Evolutionary conservation across 2,888 invertebrate species (phyloP).

Genomic region (Sicus ferrugineus): DNA sequence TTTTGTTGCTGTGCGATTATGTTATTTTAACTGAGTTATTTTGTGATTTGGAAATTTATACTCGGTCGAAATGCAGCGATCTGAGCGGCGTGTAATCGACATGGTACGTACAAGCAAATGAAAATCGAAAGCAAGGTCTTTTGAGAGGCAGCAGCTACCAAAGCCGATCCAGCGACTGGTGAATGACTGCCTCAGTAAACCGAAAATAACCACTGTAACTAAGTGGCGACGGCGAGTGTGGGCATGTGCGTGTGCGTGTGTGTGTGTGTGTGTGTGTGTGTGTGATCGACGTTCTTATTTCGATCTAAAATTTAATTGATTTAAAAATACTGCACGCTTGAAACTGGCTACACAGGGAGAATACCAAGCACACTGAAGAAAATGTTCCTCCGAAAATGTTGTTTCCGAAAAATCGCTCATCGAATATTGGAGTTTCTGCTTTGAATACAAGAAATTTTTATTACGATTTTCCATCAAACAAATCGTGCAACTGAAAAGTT

Average conservation of each 20-base stretch:
- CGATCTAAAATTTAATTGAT: slow-evolving; percentile 5
- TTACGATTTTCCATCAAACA: too few relatives aligned
- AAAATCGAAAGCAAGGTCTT: slow-evolving; percentile 42
- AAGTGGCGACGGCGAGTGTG: slow-evolving; percentile 1
- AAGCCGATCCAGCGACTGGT: slow-evolving; percentile 13
- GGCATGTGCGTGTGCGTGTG: slow-evolving; percentile 19
- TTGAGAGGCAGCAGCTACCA: slow-evolving; percentile 21
- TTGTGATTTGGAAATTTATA: slow-evolving; percentile 29
- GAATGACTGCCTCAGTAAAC: slow-evolving; percentile 26
- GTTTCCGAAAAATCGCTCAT: background rate
- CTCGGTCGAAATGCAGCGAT: slow-evolving; percentile 24
- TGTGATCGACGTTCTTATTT: slow-evolving; percentile 7
- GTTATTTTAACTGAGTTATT: slow-evolving; percentile 25
- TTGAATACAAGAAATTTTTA: too few relatives aligned
- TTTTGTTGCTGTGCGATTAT: slow-evolving; percentile 24
- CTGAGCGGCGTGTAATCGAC: slow-evolving; percentile 13
- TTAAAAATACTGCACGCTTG: background rate
- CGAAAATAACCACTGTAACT: background rate
- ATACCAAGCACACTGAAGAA: background rate
- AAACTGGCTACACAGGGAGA: too few relatives aligned
- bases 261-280: slow-evolving; percentile 13
- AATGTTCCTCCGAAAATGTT: background rate
- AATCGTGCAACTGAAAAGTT: too few relatives aligned
- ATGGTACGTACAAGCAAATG: slow-evolving; percentile 31
- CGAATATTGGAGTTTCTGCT: too few relatives aligned